These are phyloP conservation scores for Psittacula cyanocephala DNA, from an alignment of 2,113 vertebrate species.

Conservation along the genomic window DNA sequence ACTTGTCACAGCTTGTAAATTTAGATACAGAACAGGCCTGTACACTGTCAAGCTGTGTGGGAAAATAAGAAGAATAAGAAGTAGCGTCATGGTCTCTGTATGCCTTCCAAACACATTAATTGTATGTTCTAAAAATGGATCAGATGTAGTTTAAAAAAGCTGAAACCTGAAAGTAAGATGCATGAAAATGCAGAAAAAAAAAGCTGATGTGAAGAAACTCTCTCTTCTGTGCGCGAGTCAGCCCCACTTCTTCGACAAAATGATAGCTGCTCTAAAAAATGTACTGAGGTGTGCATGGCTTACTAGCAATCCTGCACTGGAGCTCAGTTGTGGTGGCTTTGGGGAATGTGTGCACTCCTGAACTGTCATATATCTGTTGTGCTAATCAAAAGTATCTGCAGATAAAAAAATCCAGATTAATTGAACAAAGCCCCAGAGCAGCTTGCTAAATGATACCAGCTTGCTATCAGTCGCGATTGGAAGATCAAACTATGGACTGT, in stretches of 20 bases:
- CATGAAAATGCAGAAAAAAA: background rate
- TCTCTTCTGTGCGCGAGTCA: background rate
- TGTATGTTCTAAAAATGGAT: background rate
- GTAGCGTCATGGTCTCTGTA: slow-evolving; percentile 31
- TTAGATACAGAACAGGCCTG: slow-evolving; percentile 56
- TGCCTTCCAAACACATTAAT: slow-evolving; percentile 21
- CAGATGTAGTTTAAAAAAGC: background rate
- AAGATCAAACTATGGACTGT: background rate
- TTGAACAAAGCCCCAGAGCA: background rate
- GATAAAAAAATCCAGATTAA: slow-evolving; percentile 21
- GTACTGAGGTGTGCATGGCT: background rate
- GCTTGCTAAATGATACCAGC: background rate
- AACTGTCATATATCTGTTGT: background rate
- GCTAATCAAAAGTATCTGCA: slow-evolving; percentile 8
- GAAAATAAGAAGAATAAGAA: slow-evolving; percentile 36
- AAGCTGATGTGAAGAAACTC: background rate
- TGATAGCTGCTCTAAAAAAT: background rate
- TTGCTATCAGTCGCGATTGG: background rate
- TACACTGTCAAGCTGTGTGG: slow-evolving; percentile 40
- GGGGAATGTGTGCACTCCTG: background rate
- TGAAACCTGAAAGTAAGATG: background rate
- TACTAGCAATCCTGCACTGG: background rate
- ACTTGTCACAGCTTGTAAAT: slow-evolving; percentile 59
- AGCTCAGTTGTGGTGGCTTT: background rate
- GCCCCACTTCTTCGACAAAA: background rate